Percentiles rank a stretch among this genome's conserved stretches.
These are phyloP conservation scores for Myotis yumanensis DNA, from an alignment of 2,113 vertebrate species.

Conservation along the genomic window DNA sequence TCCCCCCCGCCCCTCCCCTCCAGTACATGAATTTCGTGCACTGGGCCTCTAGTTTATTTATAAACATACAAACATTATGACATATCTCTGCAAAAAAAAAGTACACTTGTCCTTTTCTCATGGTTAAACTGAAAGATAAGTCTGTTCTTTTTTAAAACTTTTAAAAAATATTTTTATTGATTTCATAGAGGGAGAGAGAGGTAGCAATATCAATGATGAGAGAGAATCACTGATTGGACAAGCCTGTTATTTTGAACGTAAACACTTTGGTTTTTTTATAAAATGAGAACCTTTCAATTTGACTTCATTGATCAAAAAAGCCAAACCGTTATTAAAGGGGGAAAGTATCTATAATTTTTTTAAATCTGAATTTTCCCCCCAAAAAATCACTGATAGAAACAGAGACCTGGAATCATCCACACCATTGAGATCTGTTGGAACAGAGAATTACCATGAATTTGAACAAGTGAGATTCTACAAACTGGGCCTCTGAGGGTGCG, in stretches of 20 bases:
- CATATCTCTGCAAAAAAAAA: background rate
- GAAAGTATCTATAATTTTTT: slow-evolving; percentile 1
- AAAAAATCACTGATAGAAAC: background rate
- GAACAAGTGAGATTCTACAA: background rate
- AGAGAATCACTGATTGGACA: background rate
- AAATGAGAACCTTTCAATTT: slow-evolving; percentile 25
- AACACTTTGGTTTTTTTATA: slow-evolving; percentile 42
- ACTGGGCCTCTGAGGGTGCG: background rate
- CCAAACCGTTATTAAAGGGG: background rate
- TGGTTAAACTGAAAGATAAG: slow-evolving; percentile 19
- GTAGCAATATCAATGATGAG: background rate
- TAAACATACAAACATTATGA: slow-evolving; percentile 46
- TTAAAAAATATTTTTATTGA: no score
- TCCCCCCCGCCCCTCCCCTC: no score
- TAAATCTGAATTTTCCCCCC: background rate
- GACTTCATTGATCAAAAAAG: slow-evolving; percentile 37
- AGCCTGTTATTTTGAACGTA: slow-evolving; percentile 24
- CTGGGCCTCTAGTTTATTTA: slow-evolving; percentile 28
- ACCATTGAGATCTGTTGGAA: background rate
- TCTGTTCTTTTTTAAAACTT: background rate
- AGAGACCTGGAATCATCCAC: background rate
- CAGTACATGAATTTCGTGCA: no score
- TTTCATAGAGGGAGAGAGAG: no score
- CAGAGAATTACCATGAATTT: background rate
- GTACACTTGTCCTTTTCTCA: background rate